Evolutionary conservation across 2,797 vertebrate genomes (phyloP).

Genomic region (Hoplostethus mediterraneus): DNA sequence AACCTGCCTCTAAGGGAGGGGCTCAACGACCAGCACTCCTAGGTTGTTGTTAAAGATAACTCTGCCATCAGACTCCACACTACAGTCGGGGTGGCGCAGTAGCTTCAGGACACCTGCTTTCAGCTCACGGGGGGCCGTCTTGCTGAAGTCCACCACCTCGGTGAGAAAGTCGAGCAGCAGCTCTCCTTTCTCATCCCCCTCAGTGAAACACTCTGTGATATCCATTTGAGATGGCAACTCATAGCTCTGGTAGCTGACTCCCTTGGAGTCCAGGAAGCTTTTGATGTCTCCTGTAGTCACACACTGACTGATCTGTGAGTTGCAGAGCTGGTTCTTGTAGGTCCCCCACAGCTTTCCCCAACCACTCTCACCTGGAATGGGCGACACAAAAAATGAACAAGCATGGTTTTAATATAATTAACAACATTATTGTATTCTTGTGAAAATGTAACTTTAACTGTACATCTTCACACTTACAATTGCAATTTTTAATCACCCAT

Average conservation of each 20-base stretch:
- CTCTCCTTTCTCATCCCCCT: conserved; percentile 89
- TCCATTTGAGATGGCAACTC: conserved; percentile 90
- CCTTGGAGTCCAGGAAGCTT: conserved; percentile 82
- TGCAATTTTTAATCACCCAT: no score
- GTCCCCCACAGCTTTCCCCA: conserved; percentile 90
- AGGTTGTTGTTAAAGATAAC: conserved; percentile 91
- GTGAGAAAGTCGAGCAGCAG: conserved; percentile 94
- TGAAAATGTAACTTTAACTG: no score
- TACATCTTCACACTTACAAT: no score
- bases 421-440: no score
- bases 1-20: conserved; percentile 45
- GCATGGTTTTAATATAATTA: no score
- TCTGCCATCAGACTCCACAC: conserved; percentile 83
- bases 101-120: conserved; percentile 85
- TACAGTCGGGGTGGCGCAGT: conserved; percentile 88
- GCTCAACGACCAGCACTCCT: conserved; percentile 84
- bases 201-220: conserved; percentile 92
- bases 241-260: conserved; percentile 82
- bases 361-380: conserved; percentile 84
- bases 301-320: conserved; percentile 81
- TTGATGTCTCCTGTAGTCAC: conserved; percentile 85
- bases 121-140: conserved; percentile 86
- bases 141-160: conserved; percentile 87
- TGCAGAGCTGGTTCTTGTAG: conserved; percentile 79
- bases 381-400: conserved; percentile 8